Conservation (phyloP, 2,797 vertebrate species). For the Holocentrus rufus region DNA sequence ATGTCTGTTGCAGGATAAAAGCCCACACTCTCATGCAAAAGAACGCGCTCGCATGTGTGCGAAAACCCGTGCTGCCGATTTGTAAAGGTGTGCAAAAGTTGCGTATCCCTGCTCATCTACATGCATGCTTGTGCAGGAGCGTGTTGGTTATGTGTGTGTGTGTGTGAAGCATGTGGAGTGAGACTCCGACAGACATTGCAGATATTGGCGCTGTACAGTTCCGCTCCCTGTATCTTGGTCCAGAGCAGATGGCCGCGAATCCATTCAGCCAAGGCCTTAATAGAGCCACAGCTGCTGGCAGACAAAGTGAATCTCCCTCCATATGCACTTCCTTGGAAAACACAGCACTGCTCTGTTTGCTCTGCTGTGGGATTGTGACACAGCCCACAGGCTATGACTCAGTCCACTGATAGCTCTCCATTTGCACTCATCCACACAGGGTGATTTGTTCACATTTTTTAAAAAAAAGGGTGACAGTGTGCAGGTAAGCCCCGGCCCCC, state of each 20-base stretch:
- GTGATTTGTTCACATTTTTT: slow-evolving; percentile 56
- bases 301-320: slow-evolving; percentile 82
- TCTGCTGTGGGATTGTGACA: slow-evolving; percentile 55
- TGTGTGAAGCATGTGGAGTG: slow-evolving; percentile 48
- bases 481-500: slow-evolving; percentile 16
- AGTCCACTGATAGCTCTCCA: slow-evolving; percentile 32
- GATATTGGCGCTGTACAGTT: slow-evolving; percentile 53
- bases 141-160: slow-evolving; percentile 37
- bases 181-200: slow-evolving; percentile 61
- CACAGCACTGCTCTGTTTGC: slow-evolving; percentile 56
- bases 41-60: background rate
- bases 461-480: slow-evolving; percentile 36
- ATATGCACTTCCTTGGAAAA: slow-evolving; percentile 77
- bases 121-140: slow-evolving; percentile 8
- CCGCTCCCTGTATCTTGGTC: slow-evolving; percentile 61
- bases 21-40: background rate
- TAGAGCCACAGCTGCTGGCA: slow-evolving; percentile 80
- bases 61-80: background rate
- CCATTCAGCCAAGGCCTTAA: slow-evolving; percentile 77
- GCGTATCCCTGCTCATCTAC: background rate
- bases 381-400: slow-evolving; percentile 56
- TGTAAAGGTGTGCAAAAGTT: background rate
- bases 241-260: slow-evolving; percentile 80
- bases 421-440: slow-evolving; percentile 24
- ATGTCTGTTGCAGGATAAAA: background rate